phyloP scores from a whole-genome alignment of 2,888 invertebrate genomes.

The Monoplex corrugatus region DNA sequence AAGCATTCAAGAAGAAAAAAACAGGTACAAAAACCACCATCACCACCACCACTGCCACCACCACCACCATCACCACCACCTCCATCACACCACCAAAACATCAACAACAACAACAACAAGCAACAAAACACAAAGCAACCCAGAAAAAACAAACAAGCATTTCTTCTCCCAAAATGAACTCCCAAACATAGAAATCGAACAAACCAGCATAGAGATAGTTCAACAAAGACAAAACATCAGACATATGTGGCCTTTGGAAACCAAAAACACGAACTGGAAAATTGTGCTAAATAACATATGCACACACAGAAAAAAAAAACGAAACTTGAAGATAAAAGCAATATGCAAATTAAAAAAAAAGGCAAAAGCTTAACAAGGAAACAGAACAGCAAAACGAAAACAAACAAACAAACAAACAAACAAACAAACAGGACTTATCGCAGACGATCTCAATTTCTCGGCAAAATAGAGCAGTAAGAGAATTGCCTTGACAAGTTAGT shows the following conservation, averaged over 20 bases:
- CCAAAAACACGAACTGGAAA: background rate
- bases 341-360: background rate
- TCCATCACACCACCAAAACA: too few relatives aligned
- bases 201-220: background rate
- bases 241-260: too few relatives aligned
- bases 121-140: background rate
- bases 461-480: background rate
- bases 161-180: background rate
- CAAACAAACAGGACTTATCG: background rate
- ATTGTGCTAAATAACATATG: too few relatives aligned
- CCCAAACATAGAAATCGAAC: background rate
- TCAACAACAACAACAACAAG: too few relatives aligned
- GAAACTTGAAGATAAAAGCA: background rate
- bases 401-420: too few relatives aligned
- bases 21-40: too few relatives aligned
- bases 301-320: background rate
- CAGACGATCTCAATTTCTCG: constrained; percentile 9
- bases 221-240: too few relatives aligned
- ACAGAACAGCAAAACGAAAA: background rate
- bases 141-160: background rate
- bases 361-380: background rate
- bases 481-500: background rate
- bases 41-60: too few relatives aligned
- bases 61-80: too few relatives aligned
- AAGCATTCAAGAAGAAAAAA: too few relatives aligned